phyloP scores from a whole-genome alignment of 2,888 invertebrate genomes.

The Apotomis capreana region DNA sequence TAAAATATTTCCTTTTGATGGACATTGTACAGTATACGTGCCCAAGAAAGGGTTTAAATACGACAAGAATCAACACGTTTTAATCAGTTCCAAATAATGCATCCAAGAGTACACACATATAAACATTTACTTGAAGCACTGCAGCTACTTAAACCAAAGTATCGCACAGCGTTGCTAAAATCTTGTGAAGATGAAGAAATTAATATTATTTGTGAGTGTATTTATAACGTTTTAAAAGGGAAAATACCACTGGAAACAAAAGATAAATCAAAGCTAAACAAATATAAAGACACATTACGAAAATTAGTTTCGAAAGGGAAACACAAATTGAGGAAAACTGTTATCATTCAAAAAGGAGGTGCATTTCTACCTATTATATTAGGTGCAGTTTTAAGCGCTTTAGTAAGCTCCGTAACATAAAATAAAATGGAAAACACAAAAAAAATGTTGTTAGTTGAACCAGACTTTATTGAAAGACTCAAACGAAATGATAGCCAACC shows the following conservation, averaged over 20 bases:
- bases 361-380: conserved; percentile 38
- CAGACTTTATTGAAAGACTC: conserved; percentile 43
- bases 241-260: conserved; percentile 19
- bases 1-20: conserved; percentile 43
- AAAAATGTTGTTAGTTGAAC: conserved; percentile 47
- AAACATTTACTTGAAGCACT: conserved; percentile 44
- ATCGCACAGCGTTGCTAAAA: conserved; percentile 46
- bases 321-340: conserved; percentile 17
- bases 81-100: conserved; percentile 46
- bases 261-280: conserved; percentile 23
- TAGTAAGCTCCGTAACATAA: too few relatives aligned
- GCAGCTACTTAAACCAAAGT: conserved; percentile 45
- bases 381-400: conserved; percentile 44
- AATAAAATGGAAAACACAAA: conserved; percentile 44
- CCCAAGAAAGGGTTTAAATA: conserved; percentile 47
- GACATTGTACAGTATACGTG: conserved; percentile 37
- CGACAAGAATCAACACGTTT: conserved; percentile 41
- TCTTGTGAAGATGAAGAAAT: conserved; percentile 42
- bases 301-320: conserved; percentile 16
- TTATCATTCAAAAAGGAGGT: conserved; percentile 37
- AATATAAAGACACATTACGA: conserved; percentile 32
- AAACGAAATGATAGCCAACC: too few relatives aligned
- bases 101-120: conserved; percentile 43
- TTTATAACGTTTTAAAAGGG: conserved; percentile 38
- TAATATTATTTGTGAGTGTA: conserved; percentile 37